Evolutionary conservation across 2,113 vertebrate genomes (phyloP), one percentile per base, ranked within the genome.

Genomic region (Tenebrosternarchus preto): DNA sequence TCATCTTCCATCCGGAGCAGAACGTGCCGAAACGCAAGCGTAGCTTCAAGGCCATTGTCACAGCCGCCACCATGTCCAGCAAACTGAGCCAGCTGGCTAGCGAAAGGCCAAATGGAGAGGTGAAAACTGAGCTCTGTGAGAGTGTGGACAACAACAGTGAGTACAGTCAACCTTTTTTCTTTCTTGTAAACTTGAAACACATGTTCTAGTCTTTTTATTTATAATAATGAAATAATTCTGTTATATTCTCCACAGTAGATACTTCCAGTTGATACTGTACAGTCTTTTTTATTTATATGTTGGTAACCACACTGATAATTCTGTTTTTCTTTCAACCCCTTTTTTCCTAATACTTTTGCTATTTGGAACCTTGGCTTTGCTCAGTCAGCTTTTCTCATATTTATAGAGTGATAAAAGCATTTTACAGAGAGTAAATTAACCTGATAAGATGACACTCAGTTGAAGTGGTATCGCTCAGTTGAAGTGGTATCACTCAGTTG

Each of bases 11-110:
- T 84, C 97, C 97, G 22, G 97, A 99, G 93, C 97, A 95, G 91
- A 99, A 99, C 55, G 93, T 99, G 83, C 96, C 97, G 89, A 99
- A 98, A 85, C 94, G 95, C 85, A 98, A 98, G 80, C 93, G 96
- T 90, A 99, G 97, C 91, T 99, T 99, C 93, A 99, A 98, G 92
- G 96, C 97, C 83, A 96, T 99, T 27, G 97, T 98, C 90, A 97
- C 97, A n/a, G 97, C 94, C 78, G 96, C 97, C 86, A 95, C 97
- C 86, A 95, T 98, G 95, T 95, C 96, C 91, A 97, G 93, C 88
- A 98, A 99, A 91, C 93, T 99, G 89, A 94, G 95, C 66, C 97
- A 98, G 75, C 96, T 98, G 91, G 95, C 95, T 76, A 95, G 95
- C 0, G 95, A 96, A 90, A 92, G 97, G 82, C 97, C 97, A 87